Evolutionary conservation across 2,797 vertebrate species (phyloP), one percentile per base, ranked within the genome.

Genomic region (Hoplostethus atlanticus): DNA sequence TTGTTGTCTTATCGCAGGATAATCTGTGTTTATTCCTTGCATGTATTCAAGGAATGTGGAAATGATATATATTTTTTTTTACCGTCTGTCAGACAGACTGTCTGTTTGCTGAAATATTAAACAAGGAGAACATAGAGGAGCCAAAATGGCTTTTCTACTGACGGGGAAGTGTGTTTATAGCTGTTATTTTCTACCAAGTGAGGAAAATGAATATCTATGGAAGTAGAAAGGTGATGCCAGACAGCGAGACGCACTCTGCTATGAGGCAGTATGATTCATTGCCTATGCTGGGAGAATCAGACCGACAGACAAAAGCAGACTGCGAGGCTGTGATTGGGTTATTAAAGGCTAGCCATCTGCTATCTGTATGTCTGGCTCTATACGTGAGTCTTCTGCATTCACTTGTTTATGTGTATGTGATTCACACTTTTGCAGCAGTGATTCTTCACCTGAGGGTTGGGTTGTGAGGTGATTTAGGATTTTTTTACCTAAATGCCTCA

Each of bases 121-220:
- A 72, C 36, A 48, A 50, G 56, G 72, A 74, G 34, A 71, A 72
- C 68, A 81, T 52, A 81, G 86, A 72, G 71, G 56, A 79, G 66
- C 65, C 53, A 61, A 83, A 81, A 79, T 71, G 47, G 21, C 8
- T 74, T 79, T 74, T 74, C 52, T 55, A 70, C 68, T 16, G 46
- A 31, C 21, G 21, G 16, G 53, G 56, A 53, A 69, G 48, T 75
- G 76, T 79, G 64, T 86, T 76, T 76, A 77, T 63, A 75, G 30
- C 51, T 17, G 40, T 48, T 84, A 69, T 81, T 84, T 85, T 78
- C 48, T 59, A 78, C 64, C 58, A 54, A 77, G 76, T 76, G 72
- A 65, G 77, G 71, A 70, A 86, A 84, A 84, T 82, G 55, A 86
- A 87, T 87, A 82, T 87, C 80, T 85, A 73, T 80, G 60, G 81